Conservation (phyloP, 2,797 vertebrate genomes). For the Peromyscus nudipes region DNA sequence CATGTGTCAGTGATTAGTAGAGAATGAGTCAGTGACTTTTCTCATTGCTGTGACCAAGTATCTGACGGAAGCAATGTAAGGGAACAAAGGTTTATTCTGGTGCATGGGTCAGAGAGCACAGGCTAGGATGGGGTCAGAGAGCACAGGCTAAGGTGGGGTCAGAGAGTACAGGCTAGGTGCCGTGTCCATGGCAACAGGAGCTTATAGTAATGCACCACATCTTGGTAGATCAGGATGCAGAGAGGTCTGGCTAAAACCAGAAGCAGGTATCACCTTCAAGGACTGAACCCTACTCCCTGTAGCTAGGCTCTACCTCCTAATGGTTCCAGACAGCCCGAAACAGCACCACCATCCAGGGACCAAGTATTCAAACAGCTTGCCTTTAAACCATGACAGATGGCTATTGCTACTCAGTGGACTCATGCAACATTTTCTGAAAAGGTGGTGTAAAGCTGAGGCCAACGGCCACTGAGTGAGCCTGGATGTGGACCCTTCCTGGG, state of each 20-base stretch:
- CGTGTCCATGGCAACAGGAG: not conserved
- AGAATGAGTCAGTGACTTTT: too few relatives aligned
- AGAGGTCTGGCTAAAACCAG: not conserved
- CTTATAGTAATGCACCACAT: too few relatives aligned
- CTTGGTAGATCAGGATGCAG: not conserved
- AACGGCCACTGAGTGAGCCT: fast-evolving
- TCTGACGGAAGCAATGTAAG: too few relatives aligned
- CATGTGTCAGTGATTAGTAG: fast-evolving
- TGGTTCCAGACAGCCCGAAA: not conserved
- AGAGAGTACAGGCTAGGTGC: not conserved
- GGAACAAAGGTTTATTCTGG: not conserved
- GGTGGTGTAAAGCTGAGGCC: not conserved
- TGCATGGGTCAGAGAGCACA: too few relatives aligned
- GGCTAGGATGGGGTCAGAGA: not conserved
- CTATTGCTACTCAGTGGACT: not conserved
- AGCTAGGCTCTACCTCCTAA: not conserved
- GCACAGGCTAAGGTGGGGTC: not conserved
- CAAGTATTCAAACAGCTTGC: not conserved
- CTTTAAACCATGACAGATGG: fast-evolving
- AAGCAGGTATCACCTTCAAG: not conserved
- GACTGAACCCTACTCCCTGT: not conserved
- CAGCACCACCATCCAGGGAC: not conserved
- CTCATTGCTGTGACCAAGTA: not conserved
- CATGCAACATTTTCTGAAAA: not conserved
- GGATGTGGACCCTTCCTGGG: not conserved